A percentile compares a stretch with the other conserved stretches of the same genome.
Conservation (phyloP, 2,797 vertebrate species). For the Myiothlypis chrysogaster region DNA sequence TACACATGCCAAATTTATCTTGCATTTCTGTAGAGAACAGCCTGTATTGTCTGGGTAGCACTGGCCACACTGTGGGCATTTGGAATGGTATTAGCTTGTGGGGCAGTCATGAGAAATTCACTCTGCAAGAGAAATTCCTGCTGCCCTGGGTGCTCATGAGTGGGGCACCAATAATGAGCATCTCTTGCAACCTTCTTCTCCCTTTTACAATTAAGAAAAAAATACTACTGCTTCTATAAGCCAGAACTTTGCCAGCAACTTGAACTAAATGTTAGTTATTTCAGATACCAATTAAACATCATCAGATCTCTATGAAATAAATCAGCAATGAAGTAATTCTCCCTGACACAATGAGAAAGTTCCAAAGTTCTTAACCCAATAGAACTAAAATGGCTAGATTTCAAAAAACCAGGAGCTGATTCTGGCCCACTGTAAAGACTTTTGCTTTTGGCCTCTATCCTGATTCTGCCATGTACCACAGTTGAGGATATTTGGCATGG, state of each 20-base stretch:
- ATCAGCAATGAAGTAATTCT: neutral
- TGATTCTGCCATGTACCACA: neutral
- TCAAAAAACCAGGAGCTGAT: neutral
- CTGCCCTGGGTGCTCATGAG: neutral
- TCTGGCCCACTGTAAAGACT: neutral
- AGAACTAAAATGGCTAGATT: neutral
- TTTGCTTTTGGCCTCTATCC: neutral
- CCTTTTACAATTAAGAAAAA: neutral
- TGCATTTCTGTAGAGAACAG: neutral
- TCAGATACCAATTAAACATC: neutral
- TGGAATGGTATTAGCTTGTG: neutral
- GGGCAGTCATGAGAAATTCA: neutral
- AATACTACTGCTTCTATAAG: neutral
- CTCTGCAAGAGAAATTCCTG: neutral
- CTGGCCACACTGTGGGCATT: neutral
- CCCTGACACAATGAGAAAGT: neutral
- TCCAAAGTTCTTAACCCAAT: neutral
- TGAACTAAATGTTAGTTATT: neutral
- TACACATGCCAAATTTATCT: neutral
- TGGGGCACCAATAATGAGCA: neutral
- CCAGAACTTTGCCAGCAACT: neutral
- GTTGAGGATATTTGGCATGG: neutral
- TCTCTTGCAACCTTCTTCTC: neutral
- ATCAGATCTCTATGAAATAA: neutral
- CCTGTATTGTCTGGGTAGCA: neutral